These are phyloP conservation scores for Maniola jurtina DNA, from an alignment of 1,140 invertebrate genomes.

Conservation along the genomic window DNA sequence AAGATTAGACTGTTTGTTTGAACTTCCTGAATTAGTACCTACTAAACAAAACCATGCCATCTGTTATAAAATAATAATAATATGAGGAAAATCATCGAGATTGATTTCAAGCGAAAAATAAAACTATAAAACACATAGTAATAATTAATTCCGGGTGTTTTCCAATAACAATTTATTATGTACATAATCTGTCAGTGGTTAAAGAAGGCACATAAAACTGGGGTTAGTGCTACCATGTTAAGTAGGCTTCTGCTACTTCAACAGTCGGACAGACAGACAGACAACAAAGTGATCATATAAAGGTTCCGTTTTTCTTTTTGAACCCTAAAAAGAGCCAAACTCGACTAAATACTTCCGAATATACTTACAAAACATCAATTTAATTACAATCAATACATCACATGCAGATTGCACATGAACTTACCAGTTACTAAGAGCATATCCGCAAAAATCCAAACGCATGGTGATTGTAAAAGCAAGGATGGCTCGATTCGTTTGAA, in stretches of 20 bases:
- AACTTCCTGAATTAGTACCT: not conserved
- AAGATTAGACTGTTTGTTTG: too few relatives aligned
- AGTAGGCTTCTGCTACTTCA: too few relatives aligned
- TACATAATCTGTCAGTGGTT: conserved; percentile 36
- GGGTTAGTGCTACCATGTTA: conserved; percentile 10
- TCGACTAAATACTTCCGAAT: too few relatives aligned
- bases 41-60: conserved; percentile 1
- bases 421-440: too few relatives aligned
- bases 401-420: too few relatives aligned
- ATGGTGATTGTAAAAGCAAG: not conserved
- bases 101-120: not conserved
- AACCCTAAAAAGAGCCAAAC: too few relatives aligned
- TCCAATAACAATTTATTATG: conserved; percentile 40
- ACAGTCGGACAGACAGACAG: too few relatives aligned
- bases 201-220: conserved; percentile 29
- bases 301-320: too few relatives aligned
- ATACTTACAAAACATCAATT: too few relatives aligned
- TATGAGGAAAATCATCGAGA: not conserved
- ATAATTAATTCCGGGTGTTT: conserved; percentile 28
- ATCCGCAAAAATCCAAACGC: not conserved
- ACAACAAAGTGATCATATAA: too few relatives aligned
- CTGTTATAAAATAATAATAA: not conserved
- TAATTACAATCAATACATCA: too few relatives aligned
- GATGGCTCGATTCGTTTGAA: conserved; percentile 20
- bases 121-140: conserved; percentile 15